phyloP scores from a whole-genome alignment of 2,797 vertebrate genomes.

The Champsocephalus esox region DNA sequence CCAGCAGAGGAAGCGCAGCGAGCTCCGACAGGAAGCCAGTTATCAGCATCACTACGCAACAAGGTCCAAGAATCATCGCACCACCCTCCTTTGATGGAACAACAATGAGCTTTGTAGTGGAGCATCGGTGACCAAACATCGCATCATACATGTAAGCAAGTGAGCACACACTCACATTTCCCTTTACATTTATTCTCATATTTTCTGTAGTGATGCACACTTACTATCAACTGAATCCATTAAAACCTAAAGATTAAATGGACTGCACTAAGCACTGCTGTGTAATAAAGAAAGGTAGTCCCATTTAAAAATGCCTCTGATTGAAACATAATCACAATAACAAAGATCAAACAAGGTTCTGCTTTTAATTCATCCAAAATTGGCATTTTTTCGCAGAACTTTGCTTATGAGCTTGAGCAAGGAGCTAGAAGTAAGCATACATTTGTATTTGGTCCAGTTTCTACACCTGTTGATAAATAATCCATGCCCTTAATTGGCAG shows the following conservation, averaged over 20 bases:
- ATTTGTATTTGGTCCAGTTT: not conserved
- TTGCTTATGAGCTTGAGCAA: not conserved
- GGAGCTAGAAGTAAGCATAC: not conserved
- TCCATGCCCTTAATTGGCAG: not conserved
- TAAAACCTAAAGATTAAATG: not conserved
- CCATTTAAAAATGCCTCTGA: not conserved
- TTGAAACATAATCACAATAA: not conserved
- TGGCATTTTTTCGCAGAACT: not conserved
- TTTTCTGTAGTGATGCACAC: not conserved
- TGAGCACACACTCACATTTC: slow-evolving; percentile 9
- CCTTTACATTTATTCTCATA: too few species aligned
- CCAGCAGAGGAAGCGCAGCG: slow-evolving; percentile 41
- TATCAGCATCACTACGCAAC: slow-evolving; percentile 94
- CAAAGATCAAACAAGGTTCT: not conserved
- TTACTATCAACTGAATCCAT: not conserved
- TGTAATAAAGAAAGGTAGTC: not conserved
- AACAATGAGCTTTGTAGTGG: slow-evolving; percentile 98
- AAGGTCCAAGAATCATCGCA: slow-evolving; percentile 93
- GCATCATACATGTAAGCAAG: slow-evolving; percentile 79
- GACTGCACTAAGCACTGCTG: not conserved
- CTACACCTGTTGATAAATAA: not conserved
- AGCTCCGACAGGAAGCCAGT: slow-evolving; percentile 87
- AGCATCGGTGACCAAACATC: slow-evolving; percentile 90
- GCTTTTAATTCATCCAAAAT: not conserved
- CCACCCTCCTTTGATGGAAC: slow-evolving; percentile 97